A percentile compares a stretch with the other conserved stretches of the same genome.
These are phyloP conservation scores for Drosophila helvetica DNA, from an alignment of 2,888 invertebrate species.

Conservation along the genomic window DNA sequence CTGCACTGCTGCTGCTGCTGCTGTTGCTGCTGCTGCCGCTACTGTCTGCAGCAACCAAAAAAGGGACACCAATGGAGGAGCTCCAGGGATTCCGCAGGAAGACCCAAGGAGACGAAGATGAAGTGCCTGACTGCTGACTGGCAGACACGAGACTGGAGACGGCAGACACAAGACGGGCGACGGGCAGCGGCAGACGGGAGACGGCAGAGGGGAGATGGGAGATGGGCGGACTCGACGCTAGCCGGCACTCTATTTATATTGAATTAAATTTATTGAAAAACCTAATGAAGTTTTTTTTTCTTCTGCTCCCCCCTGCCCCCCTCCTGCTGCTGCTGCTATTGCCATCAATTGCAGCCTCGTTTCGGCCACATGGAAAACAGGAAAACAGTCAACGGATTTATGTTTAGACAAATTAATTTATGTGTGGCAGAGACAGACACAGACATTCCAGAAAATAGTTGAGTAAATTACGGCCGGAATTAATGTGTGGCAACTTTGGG, in stretches of 20 bases:
- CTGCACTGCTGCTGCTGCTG: slow-evolving; percentile 17
- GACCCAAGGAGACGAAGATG: slow-evolving; percentile 62
- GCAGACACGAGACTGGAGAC: slow-evolving; percentile 23
- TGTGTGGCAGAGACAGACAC: slow-evolving; percentile 20
- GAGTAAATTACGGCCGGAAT: slow-evolving; percentile 65
- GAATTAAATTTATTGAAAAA: slow-evolving; percentile 77
- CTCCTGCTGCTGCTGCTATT: background rate
- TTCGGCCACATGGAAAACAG: slow-evolving; percentile 24
- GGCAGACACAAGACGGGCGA: background rate
- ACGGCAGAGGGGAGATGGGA: too few relatives aligned
- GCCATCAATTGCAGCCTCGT: slow-evolving; percentile 51
- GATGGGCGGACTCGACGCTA: background rate
- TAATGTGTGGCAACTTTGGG: slow-evolving; percentile 58
- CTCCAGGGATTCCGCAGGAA: slow-evolving; percentile 50
- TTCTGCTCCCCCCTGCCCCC: too few relatives aligned
- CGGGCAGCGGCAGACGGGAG: background rate
- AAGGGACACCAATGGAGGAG: slow-evolving; percentile 17
- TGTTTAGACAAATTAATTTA: slow-evolving; percentile 72
- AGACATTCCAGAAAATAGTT: slow-evolving; percentile 43
- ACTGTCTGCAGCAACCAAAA: slow-evolving; percentile 7
- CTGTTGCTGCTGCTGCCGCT: background rate
- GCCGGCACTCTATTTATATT: slow-evolving; percentile 66
- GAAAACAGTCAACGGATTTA: slow-evolving; percentile 63
- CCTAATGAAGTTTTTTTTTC: slow-evolving; percentile 64
- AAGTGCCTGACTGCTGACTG: slow-evolving; percentile 60